Evolutionary conservation across 2,797 vertebrate species (phyloP).

Genomic region (Phaenicophaeus curvirostris): DNA sequence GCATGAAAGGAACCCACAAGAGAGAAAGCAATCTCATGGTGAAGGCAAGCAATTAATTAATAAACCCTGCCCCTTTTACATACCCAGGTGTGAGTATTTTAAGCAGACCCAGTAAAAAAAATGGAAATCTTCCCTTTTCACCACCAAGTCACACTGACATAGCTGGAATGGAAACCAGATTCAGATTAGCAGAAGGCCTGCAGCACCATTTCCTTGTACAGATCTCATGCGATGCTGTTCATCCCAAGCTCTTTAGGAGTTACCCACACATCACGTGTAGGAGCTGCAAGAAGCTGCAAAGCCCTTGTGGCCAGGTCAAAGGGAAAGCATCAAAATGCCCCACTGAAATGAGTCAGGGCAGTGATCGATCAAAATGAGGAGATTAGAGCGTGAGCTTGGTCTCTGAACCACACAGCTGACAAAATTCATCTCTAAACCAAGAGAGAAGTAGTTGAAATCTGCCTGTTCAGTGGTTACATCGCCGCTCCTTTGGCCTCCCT

Average conservation of each 20-base stretch:
- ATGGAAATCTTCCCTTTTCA: not conserved
- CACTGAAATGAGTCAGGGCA: not conserved
- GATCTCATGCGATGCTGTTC: too few species aligned
- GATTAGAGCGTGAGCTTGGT: fast-evolving
- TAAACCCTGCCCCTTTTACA: not conserved
- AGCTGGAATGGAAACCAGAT: not conserved
- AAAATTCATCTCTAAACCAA: not conserved
- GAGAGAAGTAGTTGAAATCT: not conserved
- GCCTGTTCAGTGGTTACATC: not conserved
- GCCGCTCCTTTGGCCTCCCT: not conserved
- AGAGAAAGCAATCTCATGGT: not conserved
- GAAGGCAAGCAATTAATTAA: conserved; percentile 10
- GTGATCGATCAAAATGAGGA: not conserved
- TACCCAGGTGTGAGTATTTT: not conserved
- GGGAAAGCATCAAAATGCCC: not conserved
- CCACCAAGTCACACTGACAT: not conserved
- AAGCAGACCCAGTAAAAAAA: not conserved
- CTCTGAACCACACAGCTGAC: not conserved
- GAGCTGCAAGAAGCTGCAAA: not conserved
- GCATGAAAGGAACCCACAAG: conserved; percentile 1
- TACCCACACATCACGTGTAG: too few species aligned
- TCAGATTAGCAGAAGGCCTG: not conserved
- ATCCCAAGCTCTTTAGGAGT: too few species aligned
- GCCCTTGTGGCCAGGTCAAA: not conserved
- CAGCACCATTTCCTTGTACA: too few species aligned